These are phyloP conservation scores for Mythimna loreyi DNA, from an alignment of 2,888 invertebrate genomes.

Conservation along the genomic window DNA sequence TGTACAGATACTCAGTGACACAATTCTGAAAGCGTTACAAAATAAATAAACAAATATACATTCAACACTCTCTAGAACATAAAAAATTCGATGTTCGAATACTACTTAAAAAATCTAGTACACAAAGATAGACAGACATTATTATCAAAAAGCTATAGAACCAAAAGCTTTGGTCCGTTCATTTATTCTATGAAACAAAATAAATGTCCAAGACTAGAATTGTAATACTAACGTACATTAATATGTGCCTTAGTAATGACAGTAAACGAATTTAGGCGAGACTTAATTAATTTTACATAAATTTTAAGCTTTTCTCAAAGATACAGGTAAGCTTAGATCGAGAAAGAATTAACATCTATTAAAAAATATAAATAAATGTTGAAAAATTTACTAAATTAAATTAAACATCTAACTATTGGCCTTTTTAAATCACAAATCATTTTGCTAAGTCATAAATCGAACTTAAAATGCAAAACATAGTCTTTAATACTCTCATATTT, in stretches of 20 bases:
- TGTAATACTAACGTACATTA: slow-evolving; percentile 29
- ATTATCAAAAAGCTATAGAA: slow-evolving; percentile 63
- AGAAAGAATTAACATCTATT: slow-evolving; percentile 30
- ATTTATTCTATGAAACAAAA: slow-evolving; percentile 59
- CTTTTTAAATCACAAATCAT: slow-evolving; percentile 1
- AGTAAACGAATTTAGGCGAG: slow-evolving; percentile 53
- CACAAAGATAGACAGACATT: slow-evolving; percentile 35
- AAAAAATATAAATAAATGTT: slow-evolving; percentile 21
- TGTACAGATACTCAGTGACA: not conserved
- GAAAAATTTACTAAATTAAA: not conserved
- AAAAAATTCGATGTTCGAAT: slow-evolving; percentile 53
- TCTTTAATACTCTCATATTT: slow-evolving; percentile 29
- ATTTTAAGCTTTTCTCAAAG: slow-evolving; percentile 26
- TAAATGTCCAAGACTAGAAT: slow-evolving; percentile 35
- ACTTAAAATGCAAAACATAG: slow-evolving; percentile 28
- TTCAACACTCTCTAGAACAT: not conserved
- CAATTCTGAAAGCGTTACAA: not conserved
- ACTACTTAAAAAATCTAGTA: slow-evolving; percentile 43
- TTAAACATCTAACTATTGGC: not conserved
- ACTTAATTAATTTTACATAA: slow-evolving; percentile 12
- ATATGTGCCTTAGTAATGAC: slow-evolving; percentile 28
- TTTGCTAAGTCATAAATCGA: not conserved
- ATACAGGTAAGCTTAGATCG: slow-evolving; percentile 24
- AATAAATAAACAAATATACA: not conserved
- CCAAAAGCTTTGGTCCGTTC: slow-evolving; percentile 64